These are phyloP conservation scores for Gryllus bimaculatus DNA, from an alignment of 1,140 invertebrate genomes.

Conservation along the genomic window DNA sequence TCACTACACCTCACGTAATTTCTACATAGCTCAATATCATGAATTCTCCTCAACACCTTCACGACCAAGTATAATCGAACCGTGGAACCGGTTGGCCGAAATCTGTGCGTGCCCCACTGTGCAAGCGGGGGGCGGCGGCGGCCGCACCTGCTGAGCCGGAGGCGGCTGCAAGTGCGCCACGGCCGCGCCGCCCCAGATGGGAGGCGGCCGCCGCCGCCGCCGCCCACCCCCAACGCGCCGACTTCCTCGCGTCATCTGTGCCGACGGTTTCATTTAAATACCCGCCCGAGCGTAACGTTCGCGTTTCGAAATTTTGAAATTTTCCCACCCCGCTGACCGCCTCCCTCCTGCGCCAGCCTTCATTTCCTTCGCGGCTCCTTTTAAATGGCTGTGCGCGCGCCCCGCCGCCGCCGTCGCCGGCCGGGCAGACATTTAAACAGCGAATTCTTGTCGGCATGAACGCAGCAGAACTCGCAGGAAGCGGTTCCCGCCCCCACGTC, in stretches of 20 bases:
- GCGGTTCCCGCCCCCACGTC: background rate
- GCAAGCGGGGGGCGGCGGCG: no score
- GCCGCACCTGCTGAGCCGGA: background rate
- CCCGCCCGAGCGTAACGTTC: background rate
- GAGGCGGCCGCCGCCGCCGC: background rate
- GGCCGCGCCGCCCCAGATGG: background rate
- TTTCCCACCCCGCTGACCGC: background rate
- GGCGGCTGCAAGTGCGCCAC: background rate
- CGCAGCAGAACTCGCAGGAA: background rate
- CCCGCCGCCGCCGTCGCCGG: no score
- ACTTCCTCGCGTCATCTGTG: background rate
- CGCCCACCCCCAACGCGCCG: no score
- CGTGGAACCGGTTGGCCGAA: no score
- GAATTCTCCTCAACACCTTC: no score
- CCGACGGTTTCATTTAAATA: background rate
- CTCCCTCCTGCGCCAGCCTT: no score
- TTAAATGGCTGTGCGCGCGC: background rate
- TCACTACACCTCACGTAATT: no score
- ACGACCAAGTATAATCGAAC: no score
- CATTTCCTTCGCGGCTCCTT: background rate
- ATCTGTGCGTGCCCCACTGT: no score
- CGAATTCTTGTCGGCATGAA: background rate
- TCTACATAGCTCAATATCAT: no score
- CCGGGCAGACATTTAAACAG: background rate
- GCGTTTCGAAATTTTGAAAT: background rate